These are phyloP conservation scores for Macrostomum lignano DNA, from an alignment of 1,140 invertebrate genomes.

Conservation along the genomic window DNA sequence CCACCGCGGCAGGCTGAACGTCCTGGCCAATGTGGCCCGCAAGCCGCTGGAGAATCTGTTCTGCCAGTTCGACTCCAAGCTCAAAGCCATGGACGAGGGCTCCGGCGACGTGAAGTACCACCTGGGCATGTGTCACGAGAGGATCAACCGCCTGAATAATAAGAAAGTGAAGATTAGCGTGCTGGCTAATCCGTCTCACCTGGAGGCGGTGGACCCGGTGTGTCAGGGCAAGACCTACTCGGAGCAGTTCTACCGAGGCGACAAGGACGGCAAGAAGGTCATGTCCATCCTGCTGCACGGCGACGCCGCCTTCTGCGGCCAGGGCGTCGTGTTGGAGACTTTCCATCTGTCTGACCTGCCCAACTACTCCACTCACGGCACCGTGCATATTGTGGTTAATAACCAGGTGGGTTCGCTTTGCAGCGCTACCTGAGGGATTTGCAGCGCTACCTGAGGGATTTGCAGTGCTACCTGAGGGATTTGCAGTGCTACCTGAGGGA, in stretches of 20 bases:
- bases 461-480: too few relatives aligned
- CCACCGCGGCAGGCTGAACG: conserved; percentile 81
- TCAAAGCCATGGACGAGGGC: conserved; percentile 90
- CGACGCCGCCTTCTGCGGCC: conserved; percentile 90
- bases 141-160: conserved; percentile 81
- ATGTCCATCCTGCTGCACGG: conserved; percentile 50
- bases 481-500: too few relatives aligned
- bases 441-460: too few relatives aligned
- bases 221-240: conserved; percentile 69
- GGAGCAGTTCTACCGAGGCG: conserved; percentile 59
- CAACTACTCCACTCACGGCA: conserved; percentile 87
- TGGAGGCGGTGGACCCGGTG: conserved; percentile 85
- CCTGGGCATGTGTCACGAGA: conserved; percentile 85
- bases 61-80: conserved; percentile 66
- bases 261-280: conserved; percentile 4
- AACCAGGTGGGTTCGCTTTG: conserved; percentile 40
- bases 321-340: conserved; percentile 90
- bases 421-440: background rate
- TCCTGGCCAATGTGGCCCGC: conserved; percentile 84
- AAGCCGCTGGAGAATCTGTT: conserved; percentile 92
- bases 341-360: conserved; percentile 91
- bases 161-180: conserved; percentile 51
- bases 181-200: conserved; percentile 86
- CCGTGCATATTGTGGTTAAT: conserved; percentile 85
- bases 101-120: conserved; percentile 99